phyloP scores from a whole-genome alignment of 2,888 invertebrate species.

The Conistra vaccinii region DNA sequence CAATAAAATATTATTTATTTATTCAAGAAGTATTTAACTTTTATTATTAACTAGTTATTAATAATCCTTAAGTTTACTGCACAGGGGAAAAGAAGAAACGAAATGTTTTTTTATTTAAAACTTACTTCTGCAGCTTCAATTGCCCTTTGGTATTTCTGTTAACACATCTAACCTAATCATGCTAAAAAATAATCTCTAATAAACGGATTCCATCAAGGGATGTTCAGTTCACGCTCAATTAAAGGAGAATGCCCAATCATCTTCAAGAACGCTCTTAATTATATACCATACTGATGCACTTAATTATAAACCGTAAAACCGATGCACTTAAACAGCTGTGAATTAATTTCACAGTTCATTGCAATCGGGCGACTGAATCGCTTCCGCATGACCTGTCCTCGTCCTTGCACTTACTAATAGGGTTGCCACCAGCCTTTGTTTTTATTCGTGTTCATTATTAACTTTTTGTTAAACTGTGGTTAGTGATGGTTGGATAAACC shows the following conservation, averaged over 20 bases:
- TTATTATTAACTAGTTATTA: too few species aligned
- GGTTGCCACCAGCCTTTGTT: conserved; percentile 34
- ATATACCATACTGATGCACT: conserved; percentile 9
- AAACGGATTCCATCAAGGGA: not conserved
- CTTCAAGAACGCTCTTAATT: conserved; percentile 35
- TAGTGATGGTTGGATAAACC: conserved; percentile 33
- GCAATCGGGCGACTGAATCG: conserved; percentile 42
- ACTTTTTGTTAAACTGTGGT: conserved; percentile 43
- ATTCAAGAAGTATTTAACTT: not conserved
- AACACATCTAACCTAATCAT: not conserved
- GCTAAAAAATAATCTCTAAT: not conserved
- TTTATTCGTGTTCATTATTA: not conserved
- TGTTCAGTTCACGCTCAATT: conserved; percentile 17
- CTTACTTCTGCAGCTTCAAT: not conserved
- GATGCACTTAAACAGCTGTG: conserved; percentile 30
- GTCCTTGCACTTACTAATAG: conserved; percentile 44
- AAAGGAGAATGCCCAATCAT: conserved; percentile 28
- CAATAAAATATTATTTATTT: too few species aligned
- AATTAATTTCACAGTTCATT: conserved; percentile 67
- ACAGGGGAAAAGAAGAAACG: not conserved
- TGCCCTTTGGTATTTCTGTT: not conserved
- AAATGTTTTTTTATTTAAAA: not conserved
- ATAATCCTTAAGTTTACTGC: not conserved
- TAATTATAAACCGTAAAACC: conserved; percentile 32
- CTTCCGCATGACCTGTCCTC: conserved; percentile 67